Conservation (phyloP, 2,888 invertebrate species). For the Eristalis tenax region DNA sequence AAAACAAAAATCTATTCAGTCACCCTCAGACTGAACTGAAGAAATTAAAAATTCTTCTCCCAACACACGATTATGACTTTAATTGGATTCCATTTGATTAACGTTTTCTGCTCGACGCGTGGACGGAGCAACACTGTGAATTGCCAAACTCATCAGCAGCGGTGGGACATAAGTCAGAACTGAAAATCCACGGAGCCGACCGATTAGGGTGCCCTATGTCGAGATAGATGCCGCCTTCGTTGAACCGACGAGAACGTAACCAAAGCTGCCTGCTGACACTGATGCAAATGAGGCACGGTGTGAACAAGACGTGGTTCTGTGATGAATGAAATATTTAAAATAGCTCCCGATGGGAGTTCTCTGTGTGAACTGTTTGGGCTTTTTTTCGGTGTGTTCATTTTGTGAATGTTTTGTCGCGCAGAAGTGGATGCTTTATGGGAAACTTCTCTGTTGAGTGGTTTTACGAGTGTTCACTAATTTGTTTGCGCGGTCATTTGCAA, state of each 20-base stretch:
- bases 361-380: not conserved
- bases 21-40: not conserved
- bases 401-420: not conserved
- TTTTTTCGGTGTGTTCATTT: not conserved
- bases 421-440: not conserved
- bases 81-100: not conserved
- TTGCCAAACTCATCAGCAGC: not conserved
- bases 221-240: not conserved
- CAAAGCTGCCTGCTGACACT: not conserved
- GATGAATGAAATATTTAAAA: conserved; percentile 1
- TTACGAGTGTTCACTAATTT: too few species aligned
- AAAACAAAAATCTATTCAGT: not conserved
- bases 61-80: not conserved
- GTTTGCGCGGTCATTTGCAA: too few species aligned
- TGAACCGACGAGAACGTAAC: not conserved
- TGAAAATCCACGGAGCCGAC: not conserved
- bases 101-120: not conserved
- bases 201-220: not conserved
- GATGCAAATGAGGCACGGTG: conserved; percentile 13
- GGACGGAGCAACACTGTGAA: not conserved
- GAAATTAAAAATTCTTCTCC: not conserved
- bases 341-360: not conserved
- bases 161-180: not conserved
- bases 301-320: not conserved
- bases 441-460: not conserved